Evolutionary conservation across 2,113 vertebrate species (phyloP).

Genomic region (Cyprinus carpio): DNA sequence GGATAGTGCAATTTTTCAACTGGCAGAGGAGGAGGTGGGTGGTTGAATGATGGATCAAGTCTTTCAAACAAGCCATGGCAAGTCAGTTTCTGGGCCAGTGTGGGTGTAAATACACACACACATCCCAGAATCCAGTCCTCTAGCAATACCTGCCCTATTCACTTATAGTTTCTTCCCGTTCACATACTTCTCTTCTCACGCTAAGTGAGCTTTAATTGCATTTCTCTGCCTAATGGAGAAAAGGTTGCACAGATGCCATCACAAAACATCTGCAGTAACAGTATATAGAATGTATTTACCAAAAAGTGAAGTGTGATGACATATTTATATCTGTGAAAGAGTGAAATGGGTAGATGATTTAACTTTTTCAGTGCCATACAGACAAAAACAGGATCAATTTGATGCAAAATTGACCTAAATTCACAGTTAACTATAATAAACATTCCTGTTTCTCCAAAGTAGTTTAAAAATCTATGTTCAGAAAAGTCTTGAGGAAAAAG

Average conservation of each 20-base stretch:
- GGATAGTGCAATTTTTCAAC: constrained; percentile 13
- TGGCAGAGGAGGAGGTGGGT: constrained; percentile 1
- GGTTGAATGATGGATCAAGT: constrained; percentile 19
- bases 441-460: not conserved
- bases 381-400: not conserved
- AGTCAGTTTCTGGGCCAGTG: constrained; percentile 38
- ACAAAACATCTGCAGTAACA: not conserved
- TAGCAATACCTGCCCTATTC: constrained; percentile 28
- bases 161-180: constrained; percentile 4
- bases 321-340: not conserved
- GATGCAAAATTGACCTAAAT: not conserved
- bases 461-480: not conserved
- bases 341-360: not conserved
- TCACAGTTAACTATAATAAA: not conserved
- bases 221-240: constrained; percentile 8
- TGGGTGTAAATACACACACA: constrained; percentile 39
- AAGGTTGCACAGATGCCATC: not conserved
- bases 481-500: not conserved
- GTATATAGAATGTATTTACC: not conserved
- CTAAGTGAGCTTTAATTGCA: constrained; percentile 40
- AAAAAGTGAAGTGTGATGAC: not conserved
- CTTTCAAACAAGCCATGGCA: constrained; percentile 47
- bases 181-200: constrained; percentile 17
- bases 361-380: too few relatives aligned
- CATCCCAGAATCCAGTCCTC: constrained; percentile 38